These are phyloP conservation scores for Spodoptera picta DNA, from an alignment of 2,888 invertebrate species.

Conservation along the genomic window DNA sequence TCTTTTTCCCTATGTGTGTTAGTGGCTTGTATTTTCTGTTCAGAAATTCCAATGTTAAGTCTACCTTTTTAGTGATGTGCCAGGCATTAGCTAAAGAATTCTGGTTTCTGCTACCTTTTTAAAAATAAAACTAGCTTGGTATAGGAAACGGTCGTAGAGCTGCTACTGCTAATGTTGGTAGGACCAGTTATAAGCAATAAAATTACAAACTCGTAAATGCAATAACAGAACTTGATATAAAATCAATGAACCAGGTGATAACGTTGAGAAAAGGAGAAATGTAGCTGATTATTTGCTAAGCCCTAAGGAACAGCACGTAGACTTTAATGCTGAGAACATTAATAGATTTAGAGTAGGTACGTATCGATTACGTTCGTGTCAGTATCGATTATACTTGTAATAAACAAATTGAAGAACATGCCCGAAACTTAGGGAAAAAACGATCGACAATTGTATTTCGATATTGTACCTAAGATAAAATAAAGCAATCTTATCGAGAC, in stretches of 20 bases:
- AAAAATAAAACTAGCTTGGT: constrained; percentile 31
- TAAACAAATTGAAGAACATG: too few relatives aligned
- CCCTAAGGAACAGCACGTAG: too few relatives aligned
- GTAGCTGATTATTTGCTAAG: too few relatives aligned
- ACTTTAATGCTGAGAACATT: too few relatives aligned
- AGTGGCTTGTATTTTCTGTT: too few relatives aligned
- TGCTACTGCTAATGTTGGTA: constrained; percentile 5
- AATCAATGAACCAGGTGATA: not conserved
- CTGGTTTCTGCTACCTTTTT: constrained; percentile 28
- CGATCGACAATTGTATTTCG: not conserved
- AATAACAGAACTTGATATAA: not conserved
- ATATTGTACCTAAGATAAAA: constrained; percentile 16
- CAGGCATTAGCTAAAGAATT: constrained; percentile 5
- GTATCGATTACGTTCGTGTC: too few relatives aligned
- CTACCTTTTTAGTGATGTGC: not conserved
- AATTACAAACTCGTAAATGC: not conserved
- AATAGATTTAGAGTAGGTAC: too few relatives aligned
- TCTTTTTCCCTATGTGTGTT: not conserved
- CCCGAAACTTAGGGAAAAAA: not conserved
- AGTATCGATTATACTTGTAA: too few relatives aligned
- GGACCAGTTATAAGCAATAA: constrained; percentile 4
- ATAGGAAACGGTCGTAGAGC: constrained; percentile 15
- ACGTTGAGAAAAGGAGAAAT: too few relatives aligned
- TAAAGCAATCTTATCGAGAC: constrained; percentile 36
- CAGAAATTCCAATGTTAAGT: not conserved